Percentiles rank a stretch among this genome's conserved stretches.
Conservation (phyloP, 2,888 invertebrate species). For the Netelia melanura region DNA sequence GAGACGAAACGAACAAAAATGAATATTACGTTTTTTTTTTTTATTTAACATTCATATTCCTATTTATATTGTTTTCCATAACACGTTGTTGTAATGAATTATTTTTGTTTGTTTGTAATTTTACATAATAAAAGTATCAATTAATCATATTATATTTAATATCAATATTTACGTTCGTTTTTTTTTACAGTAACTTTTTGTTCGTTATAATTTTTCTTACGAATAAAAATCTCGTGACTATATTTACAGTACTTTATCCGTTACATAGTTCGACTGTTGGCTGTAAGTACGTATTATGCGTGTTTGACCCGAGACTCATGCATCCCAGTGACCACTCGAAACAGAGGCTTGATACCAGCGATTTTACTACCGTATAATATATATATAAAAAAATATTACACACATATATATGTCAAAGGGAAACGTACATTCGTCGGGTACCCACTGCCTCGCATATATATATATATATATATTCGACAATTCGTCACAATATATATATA, state of each 20-base stretch:
- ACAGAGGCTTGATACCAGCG: not conserved
- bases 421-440: constrained; percentile 80
- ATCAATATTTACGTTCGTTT: not conserved
- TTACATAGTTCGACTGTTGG: constrained; percentile 2
- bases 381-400: not conserved
- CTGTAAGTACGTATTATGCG: constrained; percentile 40
- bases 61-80: no score
- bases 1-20: no score
- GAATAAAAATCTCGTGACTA: constrained; percentile 4
- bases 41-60: no score
- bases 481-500: constrained; percentile 13
- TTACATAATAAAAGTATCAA: no score
- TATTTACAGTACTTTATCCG: not conserved
- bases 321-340: constrained; percentile 37
- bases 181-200: constrained; percentile 38
- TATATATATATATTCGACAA: constrained; percentile 26
- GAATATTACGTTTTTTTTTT: no score
- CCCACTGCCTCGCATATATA: constrained; percentile 68
- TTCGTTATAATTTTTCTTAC: constrained; percentile 31
- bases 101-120: no score
- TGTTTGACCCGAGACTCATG: constrained; percentile 52
- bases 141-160: constrained; percentile 11
- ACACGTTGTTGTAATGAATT: no score
- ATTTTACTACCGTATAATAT: not conserved
- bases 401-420: constrained; percentile 72